Base-by-base conservation (phyloP, 2,113 vertebrate species). In the Neotragus moschatus region DNA sequence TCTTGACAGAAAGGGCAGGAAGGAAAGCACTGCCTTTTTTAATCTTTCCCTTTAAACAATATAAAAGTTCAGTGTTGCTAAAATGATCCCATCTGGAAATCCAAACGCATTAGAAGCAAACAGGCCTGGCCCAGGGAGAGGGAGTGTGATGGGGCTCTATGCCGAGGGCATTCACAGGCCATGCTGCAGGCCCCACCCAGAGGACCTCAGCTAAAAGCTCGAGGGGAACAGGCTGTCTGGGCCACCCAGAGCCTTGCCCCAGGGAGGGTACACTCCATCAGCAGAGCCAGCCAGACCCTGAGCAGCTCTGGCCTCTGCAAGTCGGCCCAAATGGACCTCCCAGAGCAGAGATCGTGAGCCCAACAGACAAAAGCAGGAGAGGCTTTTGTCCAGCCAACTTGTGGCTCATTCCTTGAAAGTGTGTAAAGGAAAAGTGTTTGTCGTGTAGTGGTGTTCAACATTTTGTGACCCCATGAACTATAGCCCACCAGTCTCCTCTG, bases 311-410 rank as follows among this genome's bases (percentile, higher is more conserved):
- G 60, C 56, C 33, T 60, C 60, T 25, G 47, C 19, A 17, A 25
- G 3, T 10, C 0, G 0, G 36, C 30, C 70, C 1, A 13, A 30
- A 53, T 77, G 51, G n/a, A 30, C 19, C 51, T 43, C 14, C 2
- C 14, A 25, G 43, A 75, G 39, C 13, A 51, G 33, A 85, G 91
- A 23, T 9, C 21, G 0, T 1, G 28, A 77, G 10, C 56, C 61
- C 14, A 3, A 45, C 21, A 28, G 28, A 55, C 47, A 11, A 39
- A 49, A 45, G 25, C 17, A 1, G 15, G 49, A n/a, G 70, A 43
- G 39, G 39, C 23, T 23, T n/a, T n/a, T n/a, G 25, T 43, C 21
- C 11, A 39, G 39, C 39, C 70, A 43, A 75, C 23, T 26, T 75
- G 70, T 75, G 70, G 70, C 39, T 43, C 39, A 25, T 43, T 75